These are phyloP conservation scores for Eueides isabella DNA, from an alignment of 1,140 invertebrate genomes.

Conservation along the genomic window DNA sequence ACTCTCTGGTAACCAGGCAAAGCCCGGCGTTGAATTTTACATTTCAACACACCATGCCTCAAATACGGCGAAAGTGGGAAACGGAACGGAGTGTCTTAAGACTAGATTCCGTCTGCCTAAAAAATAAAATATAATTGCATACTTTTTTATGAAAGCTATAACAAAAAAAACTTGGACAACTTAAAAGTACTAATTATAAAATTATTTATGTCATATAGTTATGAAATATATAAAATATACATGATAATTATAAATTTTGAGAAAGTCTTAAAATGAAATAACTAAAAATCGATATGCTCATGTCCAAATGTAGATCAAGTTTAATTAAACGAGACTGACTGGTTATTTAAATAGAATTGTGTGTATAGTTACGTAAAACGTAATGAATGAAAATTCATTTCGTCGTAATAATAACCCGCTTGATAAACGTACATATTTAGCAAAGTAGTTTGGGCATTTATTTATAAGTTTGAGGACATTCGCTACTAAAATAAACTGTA, in stretches of 20 bases:
- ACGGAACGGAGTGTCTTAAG: too few species aligned
- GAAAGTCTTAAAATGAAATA: not conserved
- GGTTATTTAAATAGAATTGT: not conserved
- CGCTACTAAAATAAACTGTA: not conserved
- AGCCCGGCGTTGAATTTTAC: too few species aligned
- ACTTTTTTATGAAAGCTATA: too few species aligned
- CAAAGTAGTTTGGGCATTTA: not conserved
- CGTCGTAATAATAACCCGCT: not conserved
- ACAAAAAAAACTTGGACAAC: not conserved
- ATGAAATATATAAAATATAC: not conserved
- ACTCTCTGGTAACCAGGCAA: too few species aligned
- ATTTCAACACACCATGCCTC: too few species aligned
- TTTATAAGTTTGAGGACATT: not conserved
- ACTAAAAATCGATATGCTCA: not conserved
- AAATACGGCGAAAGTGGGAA: too few species aligned
- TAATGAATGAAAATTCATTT: not conserved
- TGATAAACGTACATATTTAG: not conserved
- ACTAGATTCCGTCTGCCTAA: too few species aligned
- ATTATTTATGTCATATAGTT: not conserved
- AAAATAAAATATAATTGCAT: too few species aligned
- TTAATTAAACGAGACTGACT: not conserved
- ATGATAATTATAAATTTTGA: not conserved
- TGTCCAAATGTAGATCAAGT: not conserved
- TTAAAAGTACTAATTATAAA: not conserved
- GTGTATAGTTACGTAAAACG: not conserved